Base-by-base conservation (phyloP, 2,797 vertebrate genomes). In the Leuciscus waleckii region DNA sequence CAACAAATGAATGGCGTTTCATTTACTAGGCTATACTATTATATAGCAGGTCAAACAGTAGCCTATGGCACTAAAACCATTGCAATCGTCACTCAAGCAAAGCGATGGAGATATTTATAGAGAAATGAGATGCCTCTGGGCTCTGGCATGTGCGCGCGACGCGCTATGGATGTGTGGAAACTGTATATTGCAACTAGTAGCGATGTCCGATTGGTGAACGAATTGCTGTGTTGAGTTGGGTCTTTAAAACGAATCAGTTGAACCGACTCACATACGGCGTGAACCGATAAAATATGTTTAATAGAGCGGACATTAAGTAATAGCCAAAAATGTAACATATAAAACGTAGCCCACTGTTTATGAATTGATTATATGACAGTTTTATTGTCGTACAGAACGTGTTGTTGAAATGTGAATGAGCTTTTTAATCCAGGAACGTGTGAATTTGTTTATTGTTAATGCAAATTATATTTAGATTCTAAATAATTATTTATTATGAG, bases 91-190 rank as follows among this genome's bases (percentile, higher is more conserved):
- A 81, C 85, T 81, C 76, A 58, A 83, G 77, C 41, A 87, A 88
- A 90, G 83, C 46, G 74, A 88, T 32, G 85, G 84, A 85, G 89
- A 92, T 89, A 92, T 89, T 92, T 87, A 90, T 85, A 92, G 90
- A 89, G 91, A 88, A 86, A 89, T 54, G 5, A 78, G 91, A 93
- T 75, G 89, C 86, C 89, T 82, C 58, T 87, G 82, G 81, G 83
- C 89, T 82, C 58, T 87, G 80, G 81, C 85, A 86, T 90, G 74
- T 86, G 89, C 86, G 89, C 87, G 76, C 86, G 74, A 79, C 82
- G 74, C 82, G 84, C 56, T 63, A 13, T 76, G 71, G 56, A 51
- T 65, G 26, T 63, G 41, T 68, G 61, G 43, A 68, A 76, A 76
- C 69, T 54, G 9, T 51, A 26, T 16, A 68, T 80, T 68, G 41